Base-by-base conservation (phyloP, 2,797 vertebrate genomes). In the Percopsis omiscomaycus region DNA sequence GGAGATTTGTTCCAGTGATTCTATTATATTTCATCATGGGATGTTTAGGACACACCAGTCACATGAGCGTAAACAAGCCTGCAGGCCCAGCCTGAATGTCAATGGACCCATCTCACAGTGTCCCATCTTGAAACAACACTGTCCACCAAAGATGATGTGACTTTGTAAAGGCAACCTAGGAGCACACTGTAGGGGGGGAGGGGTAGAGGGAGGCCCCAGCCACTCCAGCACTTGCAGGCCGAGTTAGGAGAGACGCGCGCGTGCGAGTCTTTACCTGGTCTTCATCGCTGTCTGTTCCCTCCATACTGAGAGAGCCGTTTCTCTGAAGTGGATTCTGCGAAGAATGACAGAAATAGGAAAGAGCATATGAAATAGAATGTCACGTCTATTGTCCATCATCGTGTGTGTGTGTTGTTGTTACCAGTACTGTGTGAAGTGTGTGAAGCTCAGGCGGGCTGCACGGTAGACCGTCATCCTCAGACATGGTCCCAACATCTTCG, bases 221-320 rank as follows among this genome's bases (percentile, higher is more conserved):
- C 22, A 22, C 22, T 22, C 22, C 22, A 22, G 22, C 22, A 22
- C 22, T 22, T 1, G 22, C 22, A 22, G 22, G 22, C 22, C 22
- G 22, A 22, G 37, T 42, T 6, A 42, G 9, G 9, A 42, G 37
- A 5, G 29, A 32, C n/a, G 42, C 12, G 51, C 16, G 48, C 61
- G 29, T 11, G 32, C 11, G 46, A n/a, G 59, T 52, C 28, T 13
- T 87, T 89, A 96, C 93, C 93, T 93, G 90, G 70, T 96, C 93
- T 16, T 94, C 92, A 60, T 95, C 93, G 58, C 91, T 93, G 84
- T 95, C 93, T 59, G 87, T 84, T 48, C 89, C 90, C 22, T 93
- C 93, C 89, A 94, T 90, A 83, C 94, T 94, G 78, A 93, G 87
- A 60, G 90, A 93, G 78, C 90, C 91, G 82, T 88, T 88, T 80